Conservation (phyloP, 2,888 invertebrate species). For the Drosophila lutescens region DNA sequence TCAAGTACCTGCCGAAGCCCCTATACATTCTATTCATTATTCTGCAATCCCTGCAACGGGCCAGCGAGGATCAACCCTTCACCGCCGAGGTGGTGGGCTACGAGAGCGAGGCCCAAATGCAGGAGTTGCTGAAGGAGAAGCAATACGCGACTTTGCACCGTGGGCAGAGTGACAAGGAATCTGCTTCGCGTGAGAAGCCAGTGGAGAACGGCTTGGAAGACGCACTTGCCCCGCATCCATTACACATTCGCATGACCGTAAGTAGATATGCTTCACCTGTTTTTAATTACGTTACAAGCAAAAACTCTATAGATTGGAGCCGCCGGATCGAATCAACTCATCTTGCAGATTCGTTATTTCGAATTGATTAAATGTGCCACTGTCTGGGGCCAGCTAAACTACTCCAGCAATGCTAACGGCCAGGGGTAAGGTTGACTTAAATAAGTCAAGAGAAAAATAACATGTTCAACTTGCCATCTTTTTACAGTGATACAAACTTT, state of each 20-base stretch:
- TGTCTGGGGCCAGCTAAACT: constrained; percentile 45
- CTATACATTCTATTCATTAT: constrained; percentile 95
- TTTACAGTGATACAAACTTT: constrained; percentile 53
- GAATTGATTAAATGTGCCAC: constrained; percentile 62
- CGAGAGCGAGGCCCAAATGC: constrained; percentile 65
- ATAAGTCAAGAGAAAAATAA: not conserved
- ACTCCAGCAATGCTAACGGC: constrained; percentile 20
- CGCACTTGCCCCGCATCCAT: constrained; percentile 53
- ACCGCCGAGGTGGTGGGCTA: constrained; percentile 58
- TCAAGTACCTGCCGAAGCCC: constrained; percentile 91
- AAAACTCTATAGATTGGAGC: constrained; percentile 39
- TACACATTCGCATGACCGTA: constrained; percentile 59
- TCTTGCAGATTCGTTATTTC: constrained; percentile 55
- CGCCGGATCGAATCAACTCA: constrained; percentile 41
- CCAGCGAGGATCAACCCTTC: constrained; percentile 29
- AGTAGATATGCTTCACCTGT: constrained; percentile 3
- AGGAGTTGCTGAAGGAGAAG: constrained; percentile 45
- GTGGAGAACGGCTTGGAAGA: constrained; percentile 9
- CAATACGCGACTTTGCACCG: constrained; percentile 33
- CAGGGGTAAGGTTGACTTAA: constrained; percentile 47
- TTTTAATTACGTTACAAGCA: not conserved
- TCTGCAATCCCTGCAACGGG: constrained; percentile 85
- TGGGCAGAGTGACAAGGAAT: constrained; percentile 28
- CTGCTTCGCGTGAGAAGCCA: not conserved
- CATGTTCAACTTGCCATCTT: not conserved